phyloP scores from a whole-genome alignment of 2,113 vertebrate genomes.

The Pimephales promelas region DNA sequence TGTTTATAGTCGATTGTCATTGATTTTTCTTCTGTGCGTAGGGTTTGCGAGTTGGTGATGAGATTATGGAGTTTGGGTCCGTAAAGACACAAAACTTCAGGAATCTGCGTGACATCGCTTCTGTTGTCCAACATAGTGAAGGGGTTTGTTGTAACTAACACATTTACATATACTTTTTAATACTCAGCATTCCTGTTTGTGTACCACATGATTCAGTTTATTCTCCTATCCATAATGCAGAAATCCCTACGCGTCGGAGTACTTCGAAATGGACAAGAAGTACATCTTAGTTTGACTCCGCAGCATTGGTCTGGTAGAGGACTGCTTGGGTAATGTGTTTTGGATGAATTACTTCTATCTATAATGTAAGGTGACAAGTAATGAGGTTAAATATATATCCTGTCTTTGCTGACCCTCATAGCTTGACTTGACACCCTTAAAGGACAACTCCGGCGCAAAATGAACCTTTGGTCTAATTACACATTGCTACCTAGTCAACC shows the following conservation, averaged over 20 bases:
- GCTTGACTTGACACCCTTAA: too few species aligned
- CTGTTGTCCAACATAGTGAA: conserved; percentile 93
- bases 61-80: conserved; percentile 91
- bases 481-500: too few species aligned
- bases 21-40: conserved; percentile 58
- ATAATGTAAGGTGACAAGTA: too few species aligned
- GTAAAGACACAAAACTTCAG: conserved; percentile 90
- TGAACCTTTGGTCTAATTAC: too few species aligned
- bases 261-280: conserved; percentile 79
- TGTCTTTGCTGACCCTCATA: too few species aligned
- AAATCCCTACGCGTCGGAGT: conserved; percentile 84
- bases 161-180: neutral
- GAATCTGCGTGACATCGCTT: conserved; percentile 87
- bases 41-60: conserved; percentile 88
- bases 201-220: neutral
- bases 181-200: neutral
- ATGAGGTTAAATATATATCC: too few species aligned
- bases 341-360: neutral
- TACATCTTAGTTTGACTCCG: conserved; percentile 84
- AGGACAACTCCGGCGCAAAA: too few species aligned
- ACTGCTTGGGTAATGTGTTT: conserved; percentile 82
- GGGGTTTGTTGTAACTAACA: conserved; percentile 79
- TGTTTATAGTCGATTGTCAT: neutral
- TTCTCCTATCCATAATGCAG: conserved; percentile 66
- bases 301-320: conserved; percentile 91